Conservation (phyloP, 2,797 vertebrate genomes). For the Gephyroberyx darwinii region DNA sequence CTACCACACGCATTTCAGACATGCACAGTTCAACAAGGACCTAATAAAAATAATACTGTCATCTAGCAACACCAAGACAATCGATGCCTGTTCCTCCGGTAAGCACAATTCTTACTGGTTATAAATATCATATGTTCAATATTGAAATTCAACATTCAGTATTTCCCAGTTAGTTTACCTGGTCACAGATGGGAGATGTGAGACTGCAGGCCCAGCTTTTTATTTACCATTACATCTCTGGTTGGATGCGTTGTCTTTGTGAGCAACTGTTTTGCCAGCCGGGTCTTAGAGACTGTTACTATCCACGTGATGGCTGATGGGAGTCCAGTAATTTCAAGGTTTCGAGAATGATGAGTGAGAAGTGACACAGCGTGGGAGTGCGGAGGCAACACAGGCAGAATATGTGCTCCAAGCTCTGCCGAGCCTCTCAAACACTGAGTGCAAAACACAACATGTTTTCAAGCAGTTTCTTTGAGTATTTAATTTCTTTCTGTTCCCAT, state of each 20-base stretch:
- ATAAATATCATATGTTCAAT: no score
- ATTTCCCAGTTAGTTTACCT: no score
- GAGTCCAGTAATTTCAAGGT: slow-evolving; percentile 46
- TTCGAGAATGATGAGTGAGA: slow-evolving; percentile 51
- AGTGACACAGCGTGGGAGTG: slow-evolving; percentile 57
- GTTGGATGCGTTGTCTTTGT: background rate
- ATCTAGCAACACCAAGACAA: background rate
- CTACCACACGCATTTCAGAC: no score
- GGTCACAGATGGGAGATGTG: background rate
- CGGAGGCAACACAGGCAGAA: slow-evolving; percentile 11
- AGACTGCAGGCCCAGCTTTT: no score
- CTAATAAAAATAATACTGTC: no score
- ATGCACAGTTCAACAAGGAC: no score
- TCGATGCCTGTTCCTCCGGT: no score
- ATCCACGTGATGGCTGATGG: slow-evolving; percentile 37
- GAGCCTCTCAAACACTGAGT: slow-evolving; percentile 20
- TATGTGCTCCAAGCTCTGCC: slow-evolving; percentile 33
- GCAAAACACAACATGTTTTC: slow-evolving; percentile 8
- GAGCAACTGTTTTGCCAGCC: slow-evolving; percentile 1
- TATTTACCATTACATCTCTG: background rate
- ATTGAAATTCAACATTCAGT: no score
- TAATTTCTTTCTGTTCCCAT: background rate
- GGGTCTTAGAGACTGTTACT: slow-evolving; percentile 17
- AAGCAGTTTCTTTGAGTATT: slow-evolving; percentile 1
- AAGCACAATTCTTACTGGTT: background rate